phyloP scores from a whole-genome alignment of 2,113 vertebrate genomes.

The Archocentrus centrarchus region DNA sequence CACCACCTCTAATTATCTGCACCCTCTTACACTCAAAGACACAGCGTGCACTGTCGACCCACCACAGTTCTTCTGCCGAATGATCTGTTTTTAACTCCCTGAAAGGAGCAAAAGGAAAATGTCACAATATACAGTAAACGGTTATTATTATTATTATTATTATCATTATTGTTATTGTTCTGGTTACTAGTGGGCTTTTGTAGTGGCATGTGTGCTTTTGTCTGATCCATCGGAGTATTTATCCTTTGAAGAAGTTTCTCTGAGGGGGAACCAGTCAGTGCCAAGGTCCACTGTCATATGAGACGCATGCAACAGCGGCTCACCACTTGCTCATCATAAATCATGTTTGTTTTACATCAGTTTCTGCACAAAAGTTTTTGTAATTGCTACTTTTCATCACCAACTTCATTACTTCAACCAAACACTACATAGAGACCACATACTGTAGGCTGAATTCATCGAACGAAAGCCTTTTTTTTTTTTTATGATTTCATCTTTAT shows the following conservation, averaged over 20 bases:
- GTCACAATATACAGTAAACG: slow-evolving; percentile 21
- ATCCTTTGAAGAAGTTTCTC: slow-evolving; percentile 47
- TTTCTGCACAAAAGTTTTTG: slow-evolving; percentile 39
- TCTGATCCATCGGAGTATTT: slow-evolving; percentile 52
- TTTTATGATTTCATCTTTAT: neutral
- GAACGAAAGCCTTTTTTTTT: fast-evolving
- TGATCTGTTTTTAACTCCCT: slow-evolving; percentile 70
- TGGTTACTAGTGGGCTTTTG: slow-evolving; percentile 72
- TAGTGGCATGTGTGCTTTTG: slow-evolving; percentile 72
- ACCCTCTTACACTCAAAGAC: slow-evolving; percentile 49
- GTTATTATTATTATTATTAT: slow-evolving; percentile 51
- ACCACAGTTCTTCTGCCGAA: slow-evolving; percentile 64
- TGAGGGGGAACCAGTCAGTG: slow-evolving; percentile 55
- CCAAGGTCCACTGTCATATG: slow-evolving; percentile 64
- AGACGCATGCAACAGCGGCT: slow-evolving; percentile 17
- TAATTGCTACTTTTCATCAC: slow-evolving; percentile 9
- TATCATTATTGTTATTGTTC: slow-evolving; percentile 56
- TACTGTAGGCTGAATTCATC: neutral
- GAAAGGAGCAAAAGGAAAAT: slow-evolving; percentile 33
- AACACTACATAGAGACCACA: slow-evolving; percentile 28
- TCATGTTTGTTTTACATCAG: neutral
- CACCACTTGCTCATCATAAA: neutral
- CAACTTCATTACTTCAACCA: neutral
- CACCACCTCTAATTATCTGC: slow-evolving; percentile 63
- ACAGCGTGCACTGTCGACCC: slow-evolving; percentile 42